phyloP scores from a whole-genome alignment of 2,888 invertebrate genomes.

The Harpalus rubripes region DNA sequence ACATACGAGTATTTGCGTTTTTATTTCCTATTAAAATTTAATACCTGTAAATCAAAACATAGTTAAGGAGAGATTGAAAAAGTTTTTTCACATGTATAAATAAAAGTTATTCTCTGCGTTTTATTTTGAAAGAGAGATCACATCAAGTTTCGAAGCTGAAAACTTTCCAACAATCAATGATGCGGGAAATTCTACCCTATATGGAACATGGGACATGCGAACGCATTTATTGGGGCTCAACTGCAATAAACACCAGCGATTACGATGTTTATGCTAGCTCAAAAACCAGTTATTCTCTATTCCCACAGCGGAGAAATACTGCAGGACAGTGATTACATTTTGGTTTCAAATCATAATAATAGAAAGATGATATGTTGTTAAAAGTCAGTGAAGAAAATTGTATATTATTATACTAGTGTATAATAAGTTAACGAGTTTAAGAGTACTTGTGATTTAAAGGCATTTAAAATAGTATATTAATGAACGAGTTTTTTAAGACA shows the following conservation, averaged over 20 bases:
- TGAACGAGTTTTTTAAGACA: too few relatives aligned
- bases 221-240: constrained; percentile 27
- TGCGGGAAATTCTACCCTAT: constrained; percentile 37
- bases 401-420: too few relatives aligned
- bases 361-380: too few relatives aligned
- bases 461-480: too few relatives aligned
- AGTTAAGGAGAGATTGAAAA: constrained; percentile 33
- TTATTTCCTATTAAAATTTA: constrained; percentile 16
- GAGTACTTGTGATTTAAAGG: too few relatives aligned
- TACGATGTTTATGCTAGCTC: constrained; percentile 14
- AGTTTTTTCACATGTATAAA: constrained; percentile 44
- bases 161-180: constrained; percentile 51
- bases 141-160: constrained; percentile 38
- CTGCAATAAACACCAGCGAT: constrained; percentile 43
- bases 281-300: constrained; percentile 7
- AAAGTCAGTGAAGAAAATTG: too few relatives aligned
- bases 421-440: too few relatives aligned
- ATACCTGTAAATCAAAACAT: constrained; percentile 37
- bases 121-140: constrained; percentile 46
- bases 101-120: constrained; percentile 36
- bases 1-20: too few relatives aligned
- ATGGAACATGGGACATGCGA: constrained; percentile 35
- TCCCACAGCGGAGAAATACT: neutral
- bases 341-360: too few relatives aligned
- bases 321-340: too few relatives aligned